Conservation (phyloP, 2,888 invertebrate genomes). For the Kryphioiulus occultus region DNA sequence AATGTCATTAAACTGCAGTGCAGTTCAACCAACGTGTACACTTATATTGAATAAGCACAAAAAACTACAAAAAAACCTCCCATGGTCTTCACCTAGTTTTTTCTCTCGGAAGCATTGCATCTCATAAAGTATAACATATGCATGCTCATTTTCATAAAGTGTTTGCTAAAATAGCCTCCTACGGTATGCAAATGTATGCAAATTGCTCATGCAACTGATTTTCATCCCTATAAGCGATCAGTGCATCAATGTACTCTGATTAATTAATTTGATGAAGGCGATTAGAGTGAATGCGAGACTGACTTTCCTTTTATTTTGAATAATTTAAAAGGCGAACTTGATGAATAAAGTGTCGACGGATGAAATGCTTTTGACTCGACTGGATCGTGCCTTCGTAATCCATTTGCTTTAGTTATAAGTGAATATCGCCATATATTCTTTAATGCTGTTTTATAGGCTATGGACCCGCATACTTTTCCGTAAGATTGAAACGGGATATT, state of each 20-base stretch:
- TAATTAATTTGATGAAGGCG: slow-evolving; percentile 6
- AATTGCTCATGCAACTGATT: background rate
- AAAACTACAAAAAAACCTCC: background rate
- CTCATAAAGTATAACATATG: background rate
- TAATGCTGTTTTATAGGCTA: background rate
- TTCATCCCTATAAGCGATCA: background rate
- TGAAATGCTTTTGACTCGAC: background rate
- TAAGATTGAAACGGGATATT: background rate
- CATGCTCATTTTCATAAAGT: background rate
- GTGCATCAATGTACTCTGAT: background rate
- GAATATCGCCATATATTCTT: background rate
- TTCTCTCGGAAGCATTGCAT: background rate
- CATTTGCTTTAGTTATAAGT: background rate
- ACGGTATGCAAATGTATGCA: background rate
- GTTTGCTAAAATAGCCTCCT: background rate
- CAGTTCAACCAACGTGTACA: background rate
- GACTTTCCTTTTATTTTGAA: slow-evolving; percentile 11
- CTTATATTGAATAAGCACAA: background rate
- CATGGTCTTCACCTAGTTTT: background rate
- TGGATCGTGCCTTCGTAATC: too few relatives aligned
- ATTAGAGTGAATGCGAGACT: background rate
- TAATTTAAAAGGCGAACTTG: background rate
- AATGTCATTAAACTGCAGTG: background rate
- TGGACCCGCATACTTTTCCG: background rate
- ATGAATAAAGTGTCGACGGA: background rate